phyloP scores from a whole-genome alignment of 1,140 invertebrate species.

The Metopolophium dirhodum region DNA sequence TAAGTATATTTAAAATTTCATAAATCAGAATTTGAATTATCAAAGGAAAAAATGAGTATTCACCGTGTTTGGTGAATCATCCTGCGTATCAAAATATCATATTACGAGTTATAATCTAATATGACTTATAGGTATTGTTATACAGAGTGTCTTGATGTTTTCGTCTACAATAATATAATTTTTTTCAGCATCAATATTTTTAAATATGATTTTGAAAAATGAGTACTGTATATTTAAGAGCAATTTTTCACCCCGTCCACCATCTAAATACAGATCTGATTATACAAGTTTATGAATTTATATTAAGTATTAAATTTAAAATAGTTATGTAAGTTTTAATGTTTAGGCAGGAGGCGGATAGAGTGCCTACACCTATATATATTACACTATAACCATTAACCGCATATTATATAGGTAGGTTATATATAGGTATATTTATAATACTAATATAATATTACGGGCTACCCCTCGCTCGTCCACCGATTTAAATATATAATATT shows the following conservation, averaged over 20 bases:
- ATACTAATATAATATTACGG: not conserved
- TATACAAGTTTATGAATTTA: not conserved
- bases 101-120: not conserved
- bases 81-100: not conserved
- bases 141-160: not conserved
- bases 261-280: not conserved
- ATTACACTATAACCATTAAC: not conserved
- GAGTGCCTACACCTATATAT: not conserved
- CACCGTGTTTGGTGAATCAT: too few species aligned
- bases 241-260: not conserved
- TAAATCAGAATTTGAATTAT: too few species aligned
- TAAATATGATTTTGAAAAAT: not conserved
- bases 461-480: not conserved
- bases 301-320: not conserved
- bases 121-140: not conserved
- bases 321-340: not conserved
- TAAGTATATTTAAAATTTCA: too few species aligned
- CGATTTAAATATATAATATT: not conserved
- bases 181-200: not conserved
- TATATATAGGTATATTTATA: not conserved
- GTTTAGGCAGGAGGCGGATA: too few species aligned
- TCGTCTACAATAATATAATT: not conserved
- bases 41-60: too few species aligned
- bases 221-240: not conserved
- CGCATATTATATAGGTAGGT: not conserved